Conservation (phyloP, 2,888 invertebrate species). For the Bruchidius siliquastri region DNA sequence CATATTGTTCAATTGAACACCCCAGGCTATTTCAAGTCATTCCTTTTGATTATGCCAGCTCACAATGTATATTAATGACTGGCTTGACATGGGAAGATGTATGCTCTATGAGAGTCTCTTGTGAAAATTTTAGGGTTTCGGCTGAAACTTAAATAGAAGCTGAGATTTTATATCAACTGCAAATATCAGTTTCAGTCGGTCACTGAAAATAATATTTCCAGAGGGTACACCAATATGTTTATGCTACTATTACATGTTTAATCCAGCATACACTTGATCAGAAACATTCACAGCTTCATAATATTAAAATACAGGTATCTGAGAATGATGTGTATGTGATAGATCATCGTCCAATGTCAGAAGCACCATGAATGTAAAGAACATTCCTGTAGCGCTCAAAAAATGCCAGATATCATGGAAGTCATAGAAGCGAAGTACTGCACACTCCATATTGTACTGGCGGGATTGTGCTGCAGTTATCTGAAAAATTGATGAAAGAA, state of each 20-base stretch:
- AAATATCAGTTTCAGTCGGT: too few species aligned
- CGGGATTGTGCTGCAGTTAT: conserved; percentile 72
- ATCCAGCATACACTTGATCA: not conserved
- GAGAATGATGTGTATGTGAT: conserved; percentile 57
- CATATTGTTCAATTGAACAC: too few species aligned
- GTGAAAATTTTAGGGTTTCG: too few species aligned
- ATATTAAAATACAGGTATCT: conserved; percentile 70
- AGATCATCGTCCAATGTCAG: conserved; percentile 77
- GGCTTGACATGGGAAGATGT: too few species aligned
- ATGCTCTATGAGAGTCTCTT: too few species aligned
- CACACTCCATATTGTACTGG: conserved; percentile 65
- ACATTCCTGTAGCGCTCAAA: conserved; percentile 73
- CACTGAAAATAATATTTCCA: too few species aligned
- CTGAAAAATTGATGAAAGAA: conserved; percentile 40
- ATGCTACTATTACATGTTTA: not conserved
- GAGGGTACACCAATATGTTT: too few species aligned
- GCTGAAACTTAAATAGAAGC: too few species aligned
- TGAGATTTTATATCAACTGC: too few species aligned
- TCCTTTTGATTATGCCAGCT: too few species aligned
- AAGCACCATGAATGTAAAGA: conserved; percentile 77
- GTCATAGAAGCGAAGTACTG: conserved; percentile 70
- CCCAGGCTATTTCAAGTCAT: too few species aligned
- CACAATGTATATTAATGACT: too few species aligned
- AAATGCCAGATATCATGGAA: conserved; percentile 83
- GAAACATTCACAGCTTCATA: not conserved